phyloP scores from a whole-genome alignment of 2,888 invertebrate genomes.

The Cataglyphis altisquamis region DNA sequence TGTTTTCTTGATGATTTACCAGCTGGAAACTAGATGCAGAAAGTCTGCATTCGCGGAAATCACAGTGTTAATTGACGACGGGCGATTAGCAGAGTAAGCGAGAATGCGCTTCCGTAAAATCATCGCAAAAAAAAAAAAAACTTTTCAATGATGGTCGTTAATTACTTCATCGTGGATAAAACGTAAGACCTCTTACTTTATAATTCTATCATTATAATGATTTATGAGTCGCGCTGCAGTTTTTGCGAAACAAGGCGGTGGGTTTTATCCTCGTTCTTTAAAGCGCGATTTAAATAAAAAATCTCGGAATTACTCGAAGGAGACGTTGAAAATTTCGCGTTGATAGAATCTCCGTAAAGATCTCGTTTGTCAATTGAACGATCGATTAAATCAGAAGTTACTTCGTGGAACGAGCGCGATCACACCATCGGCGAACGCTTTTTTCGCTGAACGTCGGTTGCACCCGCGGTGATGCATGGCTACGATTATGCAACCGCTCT shows the following conservation, averaged over 20 bases:
- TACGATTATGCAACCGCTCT: conserved; percentile 45
- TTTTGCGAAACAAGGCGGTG: background rate
- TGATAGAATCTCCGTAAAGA: background rate
- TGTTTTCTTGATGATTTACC: conserved; percentile 32
- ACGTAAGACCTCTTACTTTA: background rate
- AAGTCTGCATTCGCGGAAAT: conserved; percentile 36
- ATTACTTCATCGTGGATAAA: conserved; percentile 23
- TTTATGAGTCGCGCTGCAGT: conserved; percentile 26
- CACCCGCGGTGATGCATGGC: conserved; percentile 51
- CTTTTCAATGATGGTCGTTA: conserved; percentile 31
- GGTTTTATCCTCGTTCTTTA: conserved; percentile 7
- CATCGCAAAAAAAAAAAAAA: background rate
- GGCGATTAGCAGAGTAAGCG: conserved; percentile 31
- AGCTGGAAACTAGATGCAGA: conserved; percentile 20
- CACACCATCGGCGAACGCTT: conserved; percentile 1
- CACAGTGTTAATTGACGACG: conserved; percentile 15
- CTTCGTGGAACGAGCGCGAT: background rate
- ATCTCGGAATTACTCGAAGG: background rate
- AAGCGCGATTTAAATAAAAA: background rate
- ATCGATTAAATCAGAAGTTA: background rate
- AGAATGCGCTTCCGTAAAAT: conserved; percentile 48
- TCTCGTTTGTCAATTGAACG: conserved; percentile 9
- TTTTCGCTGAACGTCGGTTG: conserved; percentile 26
- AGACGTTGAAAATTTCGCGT: background rate
- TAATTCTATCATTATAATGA: conserved; percentile 39